Percentiles rank a stretch among this genome's conserved stretches.
Evolutionary conservation across 2,113 vertebrate genomes (phyloP).

Genomic region (Jacana jacana): DNA sequence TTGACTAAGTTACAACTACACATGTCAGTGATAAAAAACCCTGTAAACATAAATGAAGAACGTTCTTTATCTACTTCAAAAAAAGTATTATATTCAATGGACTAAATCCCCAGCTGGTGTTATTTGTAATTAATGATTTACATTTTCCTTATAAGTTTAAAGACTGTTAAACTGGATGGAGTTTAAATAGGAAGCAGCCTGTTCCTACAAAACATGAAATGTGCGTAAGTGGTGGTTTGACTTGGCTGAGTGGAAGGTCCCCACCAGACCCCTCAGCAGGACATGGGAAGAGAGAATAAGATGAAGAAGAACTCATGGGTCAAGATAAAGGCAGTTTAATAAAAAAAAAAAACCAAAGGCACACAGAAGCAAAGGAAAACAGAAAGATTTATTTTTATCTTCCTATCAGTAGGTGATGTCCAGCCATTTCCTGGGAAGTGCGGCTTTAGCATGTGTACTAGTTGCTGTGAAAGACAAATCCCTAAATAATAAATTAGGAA

Average conservation of each 20-base stretch:
- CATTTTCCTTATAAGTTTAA: not conserved
- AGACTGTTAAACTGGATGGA: not conserved
- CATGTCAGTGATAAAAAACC: not conserved
- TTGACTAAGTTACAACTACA: not conserved
- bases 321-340: not conserved
- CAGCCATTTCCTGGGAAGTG: not conserved
- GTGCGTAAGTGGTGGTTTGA: not conserved
- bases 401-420: not conserved
- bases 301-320: not conserved
- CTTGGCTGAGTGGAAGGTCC: no score
- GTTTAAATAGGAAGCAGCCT: not conserved
- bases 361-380: not conserved
- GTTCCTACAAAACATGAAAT: not conserved
- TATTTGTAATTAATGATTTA: not conserved
- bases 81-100: not conserved
- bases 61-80: not conserved
- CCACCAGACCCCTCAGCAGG: not conserved
- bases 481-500: not conserved
- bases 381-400: not conserved
- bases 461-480: not conserved
- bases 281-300: not conserved
- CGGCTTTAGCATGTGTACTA: accelerated
- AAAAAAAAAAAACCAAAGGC: not conserved
- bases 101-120: not conserved
- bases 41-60: not conserved